A percentile compares a stretch with the other conserved stretches of the same genome.
These are phyloP conservation scores for Lutraria lutraria DNA, from an alignment of 2,888 invertebrate genomes.

Conservation along the genomic window DNA sequence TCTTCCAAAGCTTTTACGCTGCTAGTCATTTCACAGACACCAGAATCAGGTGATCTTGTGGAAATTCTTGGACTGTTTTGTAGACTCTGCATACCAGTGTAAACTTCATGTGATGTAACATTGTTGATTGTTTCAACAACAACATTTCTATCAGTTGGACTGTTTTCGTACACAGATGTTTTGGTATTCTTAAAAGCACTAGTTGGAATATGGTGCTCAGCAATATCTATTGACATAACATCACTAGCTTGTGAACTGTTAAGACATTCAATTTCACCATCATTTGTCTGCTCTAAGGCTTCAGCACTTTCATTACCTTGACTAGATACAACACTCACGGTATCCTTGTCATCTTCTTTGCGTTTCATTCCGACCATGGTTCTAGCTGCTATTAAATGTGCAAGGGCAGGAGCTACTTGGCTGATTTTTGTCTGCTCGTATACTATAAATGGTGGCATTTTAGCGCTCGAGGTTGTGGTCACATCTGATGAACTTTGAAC, in stretches of 20 bases:
- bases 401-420: constrained; percentile 73
- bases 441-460: constrained; percentile 63
- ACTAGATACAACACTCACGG: background rate
- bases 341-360: constrained; percentile 46
- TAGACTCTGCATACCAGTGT: constrained; percentile 79
- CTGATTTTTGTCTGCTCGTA: constrained; percentile 70
- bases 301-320: background rate
- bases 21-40: constrained; percentile 66
- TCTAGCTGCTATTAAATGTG: constrained; percentile 71
- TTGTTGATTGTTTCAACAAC: constrained; percentile 79
- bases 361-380: constrained; percentile 68
- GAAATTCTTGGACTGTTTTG: constrained; percentile 75
- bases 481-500: background rate
- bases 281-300: background rate
- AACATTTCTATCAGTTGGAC: constrained; percentile 68
- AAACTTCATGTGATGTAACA: constrained; percentile 59
- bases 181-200: background rate
- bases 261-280: background rate
- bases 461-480: background rate
- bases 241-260: background rate
- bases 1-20: constrained; percentile 45
- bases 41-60: constrained; percentile 67
- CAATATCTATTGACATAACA: background rate
- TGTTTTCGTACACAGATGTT: background rate
- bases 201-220: background rate